Conservation (phyloP, 2,113 vertebrate species). For the Myotis davidii region DNA sequence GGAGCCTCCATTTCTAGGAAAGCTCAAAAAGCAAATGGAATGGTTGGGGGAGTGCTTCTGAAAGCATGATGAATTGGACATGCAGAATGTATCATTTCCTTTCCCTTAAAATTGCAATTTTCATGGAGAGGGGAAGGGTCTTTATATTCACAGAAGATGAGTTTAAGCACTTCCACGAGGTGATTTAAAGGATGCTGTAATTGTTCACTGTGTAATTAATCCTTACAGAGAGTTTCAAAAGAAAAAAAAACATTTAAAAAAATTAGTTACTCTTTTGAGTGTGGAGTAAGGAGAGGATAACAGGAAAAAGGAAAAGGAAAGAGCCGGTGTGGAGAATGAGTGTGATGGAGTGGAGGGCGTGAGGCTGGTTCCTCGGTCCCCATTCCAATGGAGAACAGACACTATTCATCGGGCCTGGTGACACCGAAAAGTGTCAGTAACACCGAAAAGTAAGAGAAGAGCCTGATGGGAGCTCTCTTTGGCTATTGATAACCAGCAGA, state of each 20-base stretch:
- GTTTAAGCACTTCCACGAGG: background rate
- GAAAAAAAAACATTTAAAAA: background rate
- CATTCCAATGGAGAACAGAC: background rate
- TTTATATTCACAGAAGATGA: background rate
- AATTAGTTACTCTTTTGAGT: background rate
- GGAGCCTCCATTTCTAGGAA: conserved; percentile 32
- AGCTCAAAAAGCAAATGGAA: background rate
- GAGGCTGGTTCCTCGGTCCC: conserved; percentile 70
- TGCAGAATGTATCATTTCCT: background rate
- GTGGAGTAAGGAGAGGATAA: background rate
- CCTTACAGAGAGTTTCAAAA: conserved; percentile 30
- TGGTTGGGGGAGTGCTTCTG: background rate
- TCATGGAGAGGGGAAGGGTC: background rate
- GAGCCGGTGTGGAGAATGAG: background rate
- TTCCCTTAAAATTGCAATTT: background rate
- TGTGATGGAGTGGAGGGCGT: background rate
- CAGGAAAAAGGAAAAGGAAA: background rate
- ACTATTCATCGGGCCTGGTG: background rate
- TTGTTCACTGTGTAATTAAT: conserved; percentile 23
- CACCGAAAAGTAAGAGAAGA: background rate
- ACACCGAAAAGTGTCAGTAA: background rate
- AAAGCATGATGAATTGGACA: background rate
- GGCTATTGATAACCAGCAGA: conserved; percentile 32
- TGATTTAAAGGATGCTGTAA: conserved; percentile 29
- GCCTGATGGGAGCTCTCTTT: background rate